Base-by-base conservation (phyloP, 2,113 vertebrate species). In the Pogona vitticeps region DNA sequence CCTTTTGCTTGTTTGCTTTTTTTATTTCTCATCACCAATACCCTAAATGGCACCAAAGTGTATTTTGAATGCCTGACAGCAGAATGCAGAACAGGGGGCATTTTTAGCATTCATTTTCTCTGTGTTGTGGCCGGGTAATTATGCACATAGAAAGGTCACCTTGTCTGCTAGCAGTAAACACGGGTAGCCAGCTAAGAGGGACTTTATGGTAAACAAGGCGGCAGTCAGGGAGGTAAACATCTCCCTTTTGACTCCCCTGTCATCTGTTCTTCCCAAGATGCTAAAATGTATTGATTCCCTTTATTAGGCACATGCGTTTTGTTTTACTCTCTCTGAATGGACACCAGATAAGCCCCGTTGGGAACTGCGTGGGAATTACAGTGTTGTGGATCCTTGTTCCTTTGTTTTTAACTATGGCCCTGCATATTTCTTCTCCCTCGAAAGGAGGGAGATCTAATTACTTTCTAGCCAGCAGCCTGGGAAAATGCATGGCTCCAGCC, bases 121-220 rank as follows among this genome's bases (percentile, higher is more conserved):
- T 86, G 58, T 89, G 80, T 90, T 95, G 94, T 88, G 86, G 92
- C 94, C 0, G 87, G 83, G 80, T 94, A 95, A 95, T 96, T 95
- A 95, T 94, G 92, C 86, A 89, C 79, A 68, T 15, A 86, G 89
- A 96, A 95, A 96, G 92, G 94, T 96, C 95, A 95, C 91, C 93
- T 92, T 92, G 91, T 92, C 73, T 92, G 82, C 72, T 86, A 91
- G 86, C 78, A 92, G 80, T 79, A 87, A 86, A 52, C 75, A 10
- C 10, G 26, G 90, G 88, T 91, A 91, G 20, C 75, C 73, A 26
- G 86, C 82, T 87, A 88, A 90, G 52, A 75, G 65, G 77, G 88
- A 38, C 65, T 61, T 7, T 14, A 90, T 90, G 14, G 31, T 21
- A 86, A 93, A 85, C 79, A 92, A 95, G 63, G 61, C 58, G 33